Evolutionary conservation across 2,113 vertebrate species (phyloP), one percentile per base, ranked within the genome.

Genomic region (Symphodus melops): DNA sequence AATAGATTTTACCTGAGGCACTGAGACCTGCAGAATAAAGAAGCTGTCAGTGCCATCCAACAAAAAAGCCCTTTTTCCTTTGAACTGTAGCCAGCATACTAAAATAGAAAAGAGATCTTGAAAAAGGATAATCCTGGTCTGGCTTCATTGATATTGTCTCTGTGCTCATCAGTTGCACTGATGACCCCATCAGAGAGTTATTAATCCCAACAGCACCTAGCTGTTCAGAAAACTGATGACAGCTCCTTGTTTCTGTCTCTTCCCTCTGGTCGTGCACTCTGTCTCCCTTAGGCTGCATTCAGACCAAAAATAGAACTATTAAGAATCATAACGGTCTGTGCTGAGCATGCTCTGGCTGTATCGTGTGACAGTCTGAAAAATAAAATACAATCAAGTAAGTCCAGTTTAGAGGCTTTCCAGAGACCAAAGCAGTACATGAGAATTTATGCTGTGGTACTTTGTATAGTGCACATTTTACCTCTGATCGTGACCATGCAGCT

Each of bases 261-360:
- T 21, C 36, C 62, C 51, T 55, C 19, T 1, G 10, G 72, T 23
- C 33, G 5, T 21, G 14, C 21, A 19, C 3, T 28, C 33, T 12
- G 9, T 46, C 58, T 54, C 53, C 64, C 46, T 5, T 8, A 62
- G 57, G 73, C 73, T 49, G 37, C 28, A 6, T 42, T 54, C 36
- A 60, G 9, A 23, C 33, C 53, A 49, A 37, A 78, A 73, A 77
- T 55, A 73, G 39, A 39, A 11, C 25, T 8, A 14, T 65, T 52
- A 52, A 72, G 21, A 60, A 61, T 44, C 69, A 28, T 39, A 48
- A 20, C 28, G 33, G 21, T n/a, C 10, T 25, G 33, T 39, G 51
- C 36, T 39, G 46, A n/a, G n/a, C n/a, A n/a, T n/a, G n/a, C 21
- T 57, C 62, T 57, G 33, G 20, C 9, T 28, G 58, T 54, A 19